A percentile compares a stretch with the other conserved stretches of the same genome.
Evolutionary conservation across 2,113 vertebrate genomes (phyloP).

Genomic region (Semnornis frantzii): DNA sequence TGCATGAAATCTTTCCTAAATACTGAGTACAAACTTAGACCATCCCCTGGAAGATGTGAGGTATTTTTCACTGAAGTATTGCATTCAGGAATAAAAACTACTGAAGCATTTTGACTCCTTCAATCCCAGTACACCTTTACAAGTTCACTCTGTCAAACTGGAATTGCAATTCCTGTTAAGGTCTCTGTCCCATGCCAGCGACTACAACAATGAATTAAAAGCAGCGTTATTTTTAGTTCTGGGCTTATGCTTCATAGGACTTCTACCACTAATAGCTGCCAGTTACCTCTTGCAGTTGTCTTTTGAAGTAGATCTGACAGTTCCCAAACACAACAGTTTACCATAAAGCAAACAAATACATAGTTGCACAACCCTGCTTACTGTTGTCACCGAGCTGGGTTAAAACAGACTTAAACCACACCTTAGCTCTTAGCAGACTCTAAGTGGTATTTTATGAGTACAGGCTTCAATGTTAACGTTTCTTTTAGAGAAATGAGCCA

Average conservation of each 20-base stretch:
- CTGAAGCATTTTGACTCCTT: not conserved
- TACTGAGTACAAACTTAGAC: not conserved
- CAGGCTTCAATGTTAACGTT: not conserved
- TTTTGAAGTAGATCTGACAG: not conserved
- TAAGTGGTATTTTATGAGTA: not conserved
- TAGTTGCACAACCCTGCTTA: not conserved
- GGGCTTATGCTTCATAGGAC: not conserved
- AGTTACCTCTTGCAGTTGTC: not conserved
- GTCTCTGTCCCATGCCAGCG: not conserved
- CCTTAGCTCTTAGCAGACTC: not conserved
- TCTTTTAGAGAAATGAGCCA: not conserved
- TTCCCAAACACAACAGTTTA: not conserved
- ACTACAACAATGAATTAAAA: not conserved
- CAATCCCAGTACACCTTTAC: not conserved
- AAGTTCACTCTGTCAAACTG: not conserved
- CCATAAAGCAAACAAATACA: not conserved
- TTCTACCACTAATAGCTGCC: not conserved
- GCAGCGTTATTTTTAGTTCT: not conserved
- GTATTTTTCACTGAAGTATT: not conserved
- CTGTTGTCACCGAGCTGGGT: not conserved
- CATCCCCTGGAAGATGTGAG: not conserved
- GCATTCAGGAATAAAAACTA: not conserved
- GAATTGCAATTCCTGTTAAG: not conserved
- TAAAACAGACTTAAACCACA: not conserved
- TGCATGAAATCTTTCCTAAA: not conserved